phyloP scores from a whole-genome alignment of 1,140 invertebrate species.

The Papilio machaon region DNA sequence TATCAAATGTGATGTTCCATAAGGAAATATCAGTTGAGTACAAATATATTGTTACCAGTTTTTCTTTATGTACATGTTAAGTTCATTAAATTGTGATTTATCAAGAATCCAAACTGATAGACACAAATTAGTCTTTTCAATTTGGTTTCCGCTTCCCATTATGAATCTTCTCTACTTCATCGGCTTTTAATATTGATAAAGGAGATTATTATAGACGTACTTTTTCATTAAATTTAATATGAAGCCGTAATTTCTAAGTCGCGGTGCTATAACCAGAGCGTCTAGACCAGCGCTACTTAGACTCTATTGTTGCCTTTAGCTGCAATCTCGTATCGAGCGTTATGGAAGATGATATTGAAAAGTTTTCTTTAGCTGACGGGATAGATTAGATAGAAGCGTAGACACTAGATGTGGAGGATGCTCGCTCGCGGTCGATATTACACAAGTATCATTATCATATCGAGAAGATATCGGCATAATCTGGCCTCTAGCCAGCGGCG shows the following conservation, averaged over 20 bases:
- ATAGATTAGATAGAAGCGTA: slow-evolving; percentile 33
- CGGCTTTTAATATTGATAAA: not conserved
- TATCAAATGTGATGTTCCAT: not conserved
- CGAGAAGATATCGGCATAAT: slow-evolving; percentile 43
- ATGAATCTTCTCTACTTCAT: not conserved
- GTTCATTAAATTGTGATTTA: not conserved
- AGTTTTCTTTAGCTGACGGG: slow-evolving; percentile 35
- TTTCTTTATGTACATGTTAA: not conserved
- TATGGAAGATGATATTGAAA: slow-evolving; percentile 29
- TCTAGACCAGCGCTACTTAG: not conserved
- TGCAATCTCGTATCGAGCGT: slow-evolving; percentile 29
- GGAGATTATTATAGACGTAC: not conserved
- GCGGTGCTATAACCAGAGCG: not conserved
- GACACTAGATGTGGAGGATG: slow-evolving; percentile 34
- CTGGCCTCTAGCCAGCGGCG: slow-evolving; percentile 34
- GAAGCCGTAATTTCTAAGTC: slow-evolving; percentile 3
- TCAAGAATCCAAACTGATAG: not conserved
- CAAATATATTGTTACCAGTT: not conserved
- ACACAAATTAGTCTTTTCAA: not conserved
- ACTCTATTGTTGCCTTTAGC: slow-evolving; percentile 23
- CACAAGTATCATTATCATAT: slow-evolving; percentile 52
- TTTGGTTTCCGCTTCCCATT: not conserved
- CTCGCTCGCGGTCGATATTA: slow-evolving; percentile 26
- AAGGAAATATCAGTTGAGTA: not conserved
- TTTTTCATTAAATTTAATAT: slow-evolving; percentile 18